phyloP scores from a whole-genome alignment of 1,140 invertebrate genomes.

The Leptinotarsa defecta region DNA sequence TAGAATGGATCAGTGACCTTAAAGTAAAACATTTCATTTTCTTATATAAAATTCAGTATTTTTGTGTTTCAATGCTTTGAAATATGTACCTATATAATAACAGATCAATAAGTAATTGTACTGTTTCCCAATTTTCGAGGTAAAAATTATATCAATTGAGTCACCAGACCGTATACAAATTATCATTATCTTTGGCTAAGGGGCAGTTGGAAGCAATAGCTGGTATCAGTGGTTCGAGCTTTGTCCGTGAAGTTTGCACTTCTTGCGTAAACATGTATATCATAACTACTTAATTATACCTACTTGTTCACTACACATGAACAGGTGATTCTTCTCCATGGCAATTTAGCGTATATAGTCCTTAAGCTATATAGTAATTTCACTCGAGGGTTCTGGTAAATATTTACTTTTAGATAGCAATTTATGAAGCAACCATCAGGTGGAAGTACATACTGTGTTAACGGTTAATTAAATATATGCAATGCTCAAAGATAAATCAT shows the following conservation, averaged over 20 bases:
- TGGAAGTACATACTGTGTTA: neutral
- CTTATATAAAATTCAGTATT: no score
- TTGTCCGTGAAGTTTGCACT: slow-evolving; percentile 5
- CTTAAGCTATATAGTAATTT: neutral
- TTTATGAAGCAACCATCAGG: neutral
- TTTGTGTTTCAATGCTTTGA: no score
- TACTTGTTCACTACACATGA: neutral
- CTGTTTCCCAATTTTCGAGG: no score
- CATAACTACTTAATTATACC: neutral
- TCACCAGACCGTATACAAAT: no score
- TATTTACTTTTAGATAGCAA: neutral
- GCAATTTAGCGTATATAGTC: neutral
- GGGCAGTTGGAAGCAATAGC: no score
- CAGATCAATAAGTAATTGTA: no score
- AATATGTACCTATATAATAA: no score
- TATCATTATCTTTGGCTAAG: no score
- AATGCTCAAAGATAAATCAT: slow-evolving; percentile 11
- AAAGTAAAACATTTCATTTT: no score
- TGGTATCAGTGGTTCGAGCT: neutral
- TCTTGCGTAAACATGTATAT: neutral
- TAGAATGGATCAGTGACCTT: no score
- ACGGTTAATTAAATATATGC: slow-evolving; percentile 26
- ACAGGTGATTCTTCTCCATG: neutral
- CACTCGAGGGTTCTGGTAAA: neutral
- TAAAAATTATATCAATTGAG: no score